Base-by-base conservation (phyloP, 92 coral and sea anemone species). In the Palythoa caribaeorum region DNA sequence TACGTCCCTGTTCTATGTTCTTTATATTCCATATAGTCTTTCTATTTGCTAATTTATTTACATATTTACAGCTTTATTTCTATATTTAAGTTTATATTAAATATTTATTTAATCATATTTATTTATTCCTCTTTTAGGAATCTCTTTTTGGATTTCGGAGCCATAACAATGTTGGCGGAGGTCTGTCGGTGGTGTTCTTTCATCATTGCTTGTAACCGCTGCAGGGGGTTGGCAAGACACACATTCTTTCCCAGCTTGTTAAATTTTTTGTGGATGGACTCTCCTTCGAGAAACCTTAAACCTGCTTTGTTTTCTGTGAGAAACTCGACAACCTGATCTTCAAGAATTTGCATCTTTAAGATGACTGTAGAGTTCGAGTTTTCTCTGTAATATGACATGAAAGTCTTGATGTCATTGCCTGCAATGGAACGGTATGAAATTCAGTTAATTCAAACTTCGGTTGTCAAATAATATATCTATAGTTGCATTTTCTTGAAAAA, bases 321-420 rank as follows among this genome's bases (percentile, higher is more conserved):
- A 50, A 86, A 86, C 65, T 74, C 84, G 37, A 76, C 39, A 8
- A 86, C 84, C 19, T 86, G 84, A 68, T 54, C 71, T 38, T 86
- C 84, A 9, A 86, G 73, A 14, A 75, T 76, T 57, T 86, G 89
- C 89, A 86, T 74, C 71, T 86, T 86, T n/a, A 86, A 60, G 51
- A 73, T 86, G 52, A 86, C 89, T 11, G 89, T 39, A 15, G 83
- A 74, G 70, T 86, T 74, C 13, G 83, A 51, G 1, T 19, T 76
- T 55, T 81, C 83, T 40, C 89, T 75, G 83, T 86, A 86, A 9
- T 16, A 14, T 15, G 89, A 60, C 83, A 86, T 74, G 47, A 86
- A 86, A 72, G 7, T n/a, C 73, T 86, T 36, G 83, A 86, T 86
- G 59, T 86, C 75, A n/a, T 54, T 50, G 12, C 78, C 80, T 84